Evolutionary conservation across 1,140 invertebrate genomes (phyloP).

Genomic region (Adoxophyes honmai): DNA sequence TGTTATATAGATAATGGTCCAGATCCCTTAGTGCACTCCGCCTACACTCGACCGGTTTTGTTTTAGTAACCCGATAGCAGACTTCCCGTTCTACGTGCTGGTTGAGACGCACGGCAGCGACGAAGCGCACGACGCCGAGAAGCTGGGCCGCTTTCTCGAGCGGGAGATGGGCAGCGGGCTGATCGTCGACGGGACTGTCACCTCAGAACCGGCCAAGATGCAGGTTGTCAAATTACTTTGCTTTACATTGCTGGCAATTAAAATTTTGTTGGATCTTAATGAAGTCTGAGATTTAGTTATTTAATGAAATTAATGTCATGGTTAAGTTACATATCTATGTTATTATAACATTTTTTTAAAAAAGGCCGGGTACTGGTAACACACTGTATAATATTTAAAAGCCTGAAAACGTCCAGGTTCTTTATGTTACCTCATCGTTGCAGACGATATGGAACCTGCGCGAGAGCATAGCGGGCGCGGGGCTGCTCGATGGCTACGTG

Average conservation of each 20-base stretch:
- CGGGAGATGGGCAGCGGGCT: conserved; percentile 83
- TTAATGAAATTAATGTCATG: too few species aligned
- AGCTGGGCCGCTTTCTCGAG: conserved; percentile 88
- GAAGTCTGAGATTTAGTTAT: too few species aligned
- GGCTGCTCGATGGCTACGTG: conserved; percentile 91
- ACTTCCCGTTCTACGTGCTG: conserved; percentile 92
- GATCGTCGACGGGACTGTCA: conserved; percentile 90
- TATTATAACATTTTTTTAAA: too few species aligned
- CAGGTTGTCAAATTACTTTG: too few species aligned
- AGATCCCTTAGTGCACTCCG: too few species aligned
- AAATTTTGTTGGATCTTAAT: too few species aligned
- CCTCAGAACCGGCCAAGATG: conserved; percentile 87
- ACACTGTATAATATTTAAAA: too few species aligned
- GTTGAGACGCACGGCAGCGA: conserved; percentile 95
- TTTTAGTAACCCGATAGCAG: conserved; percentile 78
- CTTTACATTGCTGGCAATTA: too few species aligned
- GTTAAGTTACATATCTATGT: too few species aligned
- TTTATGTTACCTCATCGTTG: neutral
- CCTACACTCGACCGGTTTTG: neutral
- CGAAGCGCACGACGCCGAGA: conserved; percentile 90
- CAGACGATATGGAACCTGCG: conserved; percentile 90
- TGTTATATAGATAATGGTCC: too few species aligned
- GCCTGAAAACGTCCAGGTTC: too few species aligned
- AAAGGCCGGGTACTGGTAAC: too few species aligned
- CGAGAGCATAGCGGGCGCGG: conserved; percentile 89